These are phyloP conservation scores for Phalacrocorax pelagicus DNA, from an alignment of 2,113 vertebrate species.

Conservation along the genomic window DNA sequence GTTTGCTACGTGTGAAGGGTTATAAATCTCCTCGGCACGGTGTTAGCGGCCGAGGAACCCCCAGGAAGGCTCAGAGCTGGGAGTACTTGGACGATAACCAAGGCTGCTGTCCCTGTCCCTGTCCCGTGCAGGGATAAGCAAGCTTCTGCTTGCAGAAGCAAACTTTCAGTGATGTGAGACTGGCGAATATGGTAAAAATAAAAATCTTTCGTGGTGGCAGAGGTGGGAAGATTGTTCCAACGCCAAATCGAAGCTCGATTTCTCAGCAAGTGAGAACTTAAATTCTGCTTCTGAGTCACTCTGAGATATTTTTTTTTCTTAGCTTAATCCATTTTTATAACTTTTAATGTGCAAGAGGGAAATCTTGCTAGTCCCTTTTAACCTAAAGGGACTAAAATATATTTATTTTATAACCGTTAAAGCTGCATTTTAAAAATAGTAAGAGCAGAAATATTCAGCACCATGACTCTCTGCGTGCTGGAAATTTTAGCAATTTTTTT, in stretches of 20 bases:
- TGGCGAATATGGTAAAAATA: not conserved
- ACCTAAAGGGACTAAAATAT: not conserved
- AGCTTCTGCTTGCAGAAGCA: not conserved
- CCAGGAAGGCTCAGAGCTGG: not conserved
- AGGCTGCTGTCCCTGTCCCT: not conserved
- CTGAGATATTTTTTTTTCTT: not conserved
- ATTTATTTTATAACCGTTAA: not conserved
- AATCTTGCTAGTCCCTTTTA: not conserved
- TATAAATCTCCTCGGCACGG: accelerated
- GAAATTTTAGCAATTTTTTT: not conserved
- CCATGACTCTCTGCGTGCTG: not conserved
- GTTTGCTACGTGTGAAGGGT: not conserved
- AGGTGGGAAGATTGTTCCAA: not conserved
- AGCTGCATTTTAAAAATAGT: not conserved
- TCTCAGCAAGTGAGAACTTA: not conserved
- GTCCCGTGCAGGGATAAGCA: not conserved
- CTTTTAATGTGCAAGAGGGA: not conserved
- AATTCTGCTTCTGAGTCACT: not conserved
- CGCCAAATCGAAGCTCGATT: not conserved
- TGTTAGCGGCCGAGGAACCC: accelerated
- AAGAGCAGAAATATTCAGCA: not conserved
- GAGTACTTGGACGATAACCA: not conserved
- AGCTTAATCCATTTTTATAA: not conserved
- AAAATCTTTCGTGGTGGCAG: not conserved
- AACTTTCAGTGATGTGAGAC: not conserved